Conservation (phyloP, 2,113 vertebrate genomes). For the Phycodurus eques region DNA sequence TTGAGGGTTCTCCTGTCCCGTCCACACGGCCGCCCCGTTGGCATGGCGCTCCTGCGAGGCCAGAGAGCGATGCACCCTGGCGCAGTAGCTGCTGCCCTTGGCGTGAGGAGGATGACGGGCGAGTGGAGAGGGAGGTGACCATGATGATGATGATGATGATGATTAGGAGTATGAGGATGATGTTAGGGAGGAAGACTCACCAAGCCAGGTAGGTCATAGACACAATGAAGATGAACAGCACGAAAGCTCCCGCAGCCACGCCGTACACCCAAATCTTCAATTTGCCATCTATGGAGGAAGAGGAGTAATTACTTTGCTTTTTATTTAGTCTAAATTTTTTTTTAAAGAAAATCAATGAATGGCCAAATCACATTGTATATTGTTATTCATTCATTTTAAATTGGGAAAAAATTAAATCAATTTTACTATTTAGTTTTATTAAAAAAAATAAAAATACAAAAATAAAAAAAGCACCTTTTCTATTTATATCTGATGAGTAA, state of each 20-base stretch:
- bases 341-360: no score
- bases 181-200: slow-evolving; percentile 77
- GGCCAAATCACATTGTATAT: no score
- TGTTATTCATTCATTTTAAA: no score
- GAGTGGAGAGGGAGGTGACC: not conserved
- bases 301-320: not conserved
- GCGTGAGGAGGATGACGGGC: slow-evolving; percentile 8
- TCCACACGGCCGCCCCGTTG: slow-evolving; percentile 63
- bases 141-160: slow-evolving; percentile 3
- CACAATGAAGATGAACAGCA: slow-evolving; percentile 97
- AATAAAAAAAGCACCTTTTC: no score
- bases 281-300: slow-evolving; percentile 84
- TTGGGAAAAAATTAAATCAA: no score
- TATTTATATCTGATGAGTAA: no score
- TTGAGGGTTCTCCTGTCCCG: slow-evolving; percentile 61
- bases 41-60: slow-evolving; percentile 58
- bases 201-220: slow-evolving; percentile 99
- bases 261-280: slow-evolving; percentile 99
- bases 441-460: no score
- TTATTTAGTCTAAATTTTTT: no score
- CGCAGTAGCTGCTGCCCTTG: slow-evolving; percentile 70
- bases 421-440: no score
- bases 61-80: slow-evolving; percentile 60
- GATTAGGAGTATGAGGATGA: not conserved
- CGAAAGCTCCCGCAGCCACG: slow-evolving; percentile 92